phyloP scores from a whole-genome alignment of 2,113 vertebrate species.

The Panthera leo region DNA sequence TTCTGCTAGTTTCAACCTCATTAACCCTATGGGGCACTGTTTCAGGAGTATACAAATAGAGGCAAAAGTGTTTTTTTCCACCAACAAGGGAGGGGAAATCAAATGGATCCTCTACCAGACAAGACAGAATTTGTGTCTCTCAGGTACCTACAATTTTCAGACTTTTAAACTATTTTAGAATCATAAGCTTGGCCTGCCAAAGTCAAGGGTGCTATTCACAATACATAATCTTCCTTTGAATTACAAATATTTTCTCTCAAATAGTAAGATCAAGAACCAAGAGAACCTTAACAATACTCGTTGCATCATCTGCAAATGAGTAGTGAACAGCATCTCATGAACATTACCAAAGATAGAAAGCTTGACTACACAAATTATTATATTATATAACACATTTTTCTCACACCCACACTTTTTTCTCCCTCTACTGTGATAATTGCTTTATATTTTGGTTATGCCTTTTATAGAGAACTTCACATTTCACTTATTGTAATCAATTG shows the following conservation, averaged over 20 bases:
- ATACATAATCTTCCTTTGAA: neutral
- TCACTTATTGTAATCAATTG: neutral
- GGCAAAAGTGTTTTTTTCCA: neutral
- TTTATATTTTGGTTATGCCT: slow-evolving; percentile 35
- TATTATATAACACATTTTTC: neutral
- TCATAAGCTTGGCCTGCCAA: neutral
- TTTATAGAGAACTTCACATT: neutral
- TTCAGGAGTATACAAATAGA: neutral
- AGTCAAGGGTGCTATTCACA: neutral
- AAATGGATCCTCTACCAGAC: neutral
- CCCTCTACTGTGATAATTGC: neutral
- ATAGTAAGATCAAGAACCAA: neutral
- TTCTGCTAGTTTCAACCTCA: neutral
- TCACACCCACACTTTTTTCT: neutral
- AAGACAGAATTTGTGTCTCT: neutral
- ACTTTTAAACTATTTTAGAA: neutral
- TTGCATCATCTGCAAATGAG: neutral
- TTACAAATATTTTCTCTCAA: neutral
- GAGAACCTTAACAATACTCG: neutral
- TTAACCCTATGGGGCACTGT: neutral
- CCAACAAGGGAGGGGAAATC: neutral
- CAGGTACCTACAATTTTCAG: neutral
- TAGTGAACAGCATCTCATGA: neutral
- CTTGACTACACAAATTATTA: neutral
- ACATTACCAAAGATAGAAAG: neutral